Percentiles rank a stretch among this genome's conserved stretches.
Conservation (phyloP, 2,797 vertebrate genomes). For the Crenuchus spilurus region DNA sequence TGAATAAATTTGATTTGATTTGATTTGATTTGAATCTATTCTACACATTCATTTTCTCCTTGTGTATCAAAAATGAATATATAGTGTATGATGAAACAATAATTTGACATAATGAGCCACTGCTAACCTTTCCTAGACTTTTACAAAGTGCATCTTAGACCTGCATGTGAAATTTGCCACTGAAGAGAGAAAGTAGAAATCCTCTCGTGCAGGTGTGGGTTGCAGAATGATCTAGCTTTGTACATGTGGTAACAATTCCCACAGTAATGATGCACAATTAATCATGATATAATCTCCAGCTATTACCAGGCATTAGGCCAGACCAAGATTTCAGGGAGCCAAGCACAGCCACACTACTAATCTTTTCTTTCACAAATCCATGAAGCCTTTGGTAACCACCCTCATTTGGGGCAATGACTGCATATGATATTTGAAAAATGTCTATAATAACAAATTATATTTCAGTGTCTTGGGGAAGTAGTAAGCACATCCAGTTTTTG, state of each 20-base stretch:
- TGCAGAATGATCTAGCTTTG: conserved; percentile 43
- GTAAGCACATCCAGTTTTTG: too few relatives aligned
- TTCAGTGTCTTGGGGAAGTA: too few relatives aligned
- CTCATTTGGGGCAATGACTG: conserved; percentile 11
- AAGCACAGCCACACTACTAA: conserved; percentile 49
- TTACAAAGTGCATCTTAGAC: too few relatives aligned
- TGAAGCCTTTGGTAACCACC: conserved; percentile 35
- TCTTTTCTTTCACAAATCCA: conserved; percentile 48
- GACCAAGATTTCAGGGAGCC: conserved; percentile 35
- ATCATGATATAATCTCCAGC: conserved; percentile 63
- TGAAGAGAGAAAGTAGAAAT: conserved; percentile 23
- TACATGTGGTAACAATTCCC: conserved; percentile 70
- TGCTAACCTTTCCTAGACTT: neutral
- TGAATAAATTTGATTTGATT: too few relatives aligned
- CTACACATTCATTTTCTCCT: too few relatives aligned
- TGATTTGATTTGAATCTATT: too few relatives aligned
- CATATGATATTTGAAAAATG: too few relatives aligned
- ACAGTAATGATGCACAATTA: conserved; percentile 66
- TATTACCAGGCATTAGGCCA: conserved; percentile 53
- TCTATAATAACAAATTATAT: too few relatives aligned
- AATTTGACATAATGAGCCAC: too few relatives aligned
- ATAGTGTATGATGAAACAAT: too few relatives aligned
- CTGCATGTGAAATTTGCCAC: neutral
- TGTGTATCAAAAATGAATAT: too few relatives aligned
- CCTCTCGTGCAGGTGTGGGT: conserved; percentile 28